Evolutionary conservation across 2,797 vertebrate genomes (phyloP).

Genomic region (Sphenodon punctatus): DNA sequence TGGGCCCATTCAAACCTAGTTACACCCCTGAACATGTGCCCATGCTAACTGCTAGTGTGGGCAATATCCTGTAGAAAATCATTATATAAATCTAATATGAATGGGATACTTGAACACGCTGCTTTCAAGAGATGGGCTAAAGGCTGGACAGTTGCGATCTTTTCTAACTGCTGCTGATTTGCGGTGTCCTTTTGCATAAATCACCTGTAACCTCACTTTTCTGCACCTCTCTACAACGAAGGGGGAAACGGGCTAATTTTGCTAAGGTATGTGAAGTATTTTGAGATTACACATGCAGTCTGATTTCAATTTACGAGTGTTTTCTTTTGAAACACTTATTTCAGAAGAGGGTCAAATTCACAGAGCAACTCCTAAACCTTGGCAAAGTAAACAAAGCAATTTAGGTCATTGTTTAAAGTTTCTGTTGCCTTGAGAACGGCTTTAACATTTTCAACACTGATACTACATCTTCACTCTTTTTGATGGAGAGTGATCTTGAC

Average conservation of each 20-base stretch:
- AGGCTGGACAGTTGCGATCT: no score
- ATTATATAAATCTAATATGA: no score
- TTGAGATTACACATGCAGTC: rapidly evolving
- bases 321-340: neutral
- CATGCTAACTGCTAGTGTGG: no score
- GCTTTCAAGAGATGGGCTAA: no score
- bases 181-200: neutral
- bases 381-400: no score
- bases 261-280: neutral
- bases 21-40: no score
- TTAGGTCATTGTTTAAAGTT: no score
- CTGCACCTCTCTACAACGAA: rapidly evolving
- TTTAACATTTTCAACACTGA: neutral
- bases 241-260: rapidly evolving
- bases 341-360: rapidly evolving
- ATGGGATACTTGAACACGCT: no score
- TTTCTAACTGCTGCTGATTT: neutral
- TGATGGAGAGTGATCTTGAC: neutral
- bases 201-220: neutral
- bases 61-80: no score
- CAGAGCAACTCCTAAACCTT: neutral
- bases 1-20: no score
- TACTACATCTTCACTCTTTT: neutral
- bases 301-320: rapidly evolving
- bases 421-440: neutral